phyloP scores from a whole-genome alignment of 2,888 invertebrate species.

The Quadroppia sp. region DNA sequence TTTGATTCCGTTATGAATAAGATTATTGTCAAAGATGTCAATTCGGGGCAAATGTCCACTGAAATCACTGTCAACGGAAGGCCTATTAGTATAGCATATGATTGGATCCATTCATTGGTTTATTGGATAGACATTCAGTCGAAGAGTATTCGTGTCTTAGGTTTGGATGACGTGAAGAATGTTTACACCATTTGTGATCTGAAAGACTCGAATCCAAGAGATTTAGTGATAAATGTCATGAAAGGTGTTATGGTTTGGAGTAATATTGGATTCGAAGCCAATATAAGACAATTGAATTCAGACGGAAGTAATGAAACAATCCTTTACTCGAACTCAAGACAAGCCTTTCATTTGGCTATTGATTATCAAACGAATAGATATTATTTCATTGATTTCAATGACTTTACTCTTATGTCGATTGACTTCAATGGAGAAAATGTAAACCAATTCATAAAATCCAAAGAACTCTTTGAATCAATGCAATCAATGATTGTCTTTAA shows the following conservation, averaged over 20 bases:
- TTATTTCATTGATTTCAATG: conserved; percentile 10
- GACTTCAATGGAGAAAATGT: neutral
- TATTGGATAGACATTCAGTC: neutral
- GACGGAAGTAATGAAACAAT: neutral
- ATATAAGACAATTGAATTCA: neutral
- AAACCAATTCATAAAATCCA: neutral
- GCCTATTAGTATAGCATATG: neutral
- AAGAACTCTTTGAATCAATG: neutral
- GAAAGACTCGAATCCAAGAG: neutral
- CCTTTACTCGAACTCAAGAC: neutral
- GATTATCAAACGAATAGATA: neutral
- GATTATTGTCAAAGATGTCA: neutral
- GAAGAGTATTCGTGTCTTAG: neutral
- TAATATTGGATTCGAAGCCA: neutral
- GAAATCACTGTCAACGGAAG: neutral
- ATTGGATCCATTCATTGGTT: neutral
- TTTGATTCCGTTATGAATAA: neutral
- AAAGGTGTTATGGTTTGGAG: neutral
- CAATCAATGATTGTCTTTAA: neutral
- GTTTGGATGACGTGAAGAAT: neutral
- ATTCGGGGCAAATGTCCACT: neutral
- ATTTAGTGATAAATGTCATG: neutral
- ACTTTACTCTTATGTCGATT: neutral
- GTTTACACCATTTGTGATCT: neutral
- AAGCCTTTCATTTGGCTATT: neutral